phyloP scores from a whole-genome alignment of 1,140 invertebrate genomes.

The Hydropsyche tenuis region DNA sequence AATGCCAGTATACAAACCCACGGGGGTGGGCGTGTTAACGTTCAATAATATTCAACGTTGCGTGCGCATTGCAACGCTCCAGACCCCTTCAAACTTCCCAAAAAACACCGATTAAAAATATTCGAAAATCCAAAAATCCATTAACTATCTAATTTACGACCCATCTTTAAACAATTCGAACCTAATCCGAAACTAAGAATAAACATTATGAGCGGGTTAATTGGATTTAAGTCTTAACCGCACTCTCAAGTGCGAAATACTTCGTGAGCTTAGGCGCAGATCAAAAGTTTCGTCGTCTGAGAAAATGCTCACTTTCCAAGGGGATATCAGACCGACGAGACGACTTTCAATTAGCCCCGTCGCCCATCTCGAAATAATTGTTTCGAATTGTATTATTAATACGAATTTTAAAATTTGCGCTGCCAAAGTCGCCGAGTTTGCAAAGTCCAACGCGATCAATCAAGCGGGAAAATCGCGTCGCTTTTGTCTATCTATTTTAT shows the following conservation, averaged over 20 bases:
- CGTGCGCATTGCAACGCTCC: constrained; percentile 21
- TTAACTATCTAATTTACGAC: too few relatives aligned
- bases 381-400: too few relatives aligned
- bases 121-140: too few relatives aligned
- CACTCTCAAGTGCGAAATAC: constrained; percentile 21
- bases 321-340: too few relatives aligned
- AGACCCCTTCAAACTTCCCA: too few relatives aligned
- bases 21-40: constrained; percentile 25
- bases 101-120: too few relatives aligned
- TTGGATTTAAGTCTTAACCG: constrained; percentile 26
- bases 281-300: constrained; percentile 19
- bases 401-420: neutral
- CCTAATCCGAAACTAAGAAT: too few relatives aligned
- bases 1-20: neutral
- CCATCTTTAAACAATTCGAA: too few relatives aligned
- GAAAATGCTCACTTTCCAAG: too few relatives aligned
- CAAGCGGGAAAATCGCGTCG: constrained; percentile 17
- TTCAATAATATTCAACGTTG: constrained; percentile 26
- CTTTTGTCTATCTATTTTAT: too few relatives aligned
- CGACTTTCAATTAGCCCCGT: too few relatives aligned
- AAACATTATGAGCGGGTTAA: constrained; percentile 1
- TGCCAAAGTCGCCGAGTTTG: neutral
- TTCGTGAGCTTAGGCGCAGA: constrained; percentile 11
- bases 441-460: constrained; percentile 27
- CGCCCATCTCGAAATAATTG: too few relatives aligned